Percentiles rank a stretch among this genome's conserved stretches.
These are phyloP conservation scores for Meteorus colon DNA, from an alignment of 2,888 invertebrate genomes.

Conservation along the genomic window DNA sequence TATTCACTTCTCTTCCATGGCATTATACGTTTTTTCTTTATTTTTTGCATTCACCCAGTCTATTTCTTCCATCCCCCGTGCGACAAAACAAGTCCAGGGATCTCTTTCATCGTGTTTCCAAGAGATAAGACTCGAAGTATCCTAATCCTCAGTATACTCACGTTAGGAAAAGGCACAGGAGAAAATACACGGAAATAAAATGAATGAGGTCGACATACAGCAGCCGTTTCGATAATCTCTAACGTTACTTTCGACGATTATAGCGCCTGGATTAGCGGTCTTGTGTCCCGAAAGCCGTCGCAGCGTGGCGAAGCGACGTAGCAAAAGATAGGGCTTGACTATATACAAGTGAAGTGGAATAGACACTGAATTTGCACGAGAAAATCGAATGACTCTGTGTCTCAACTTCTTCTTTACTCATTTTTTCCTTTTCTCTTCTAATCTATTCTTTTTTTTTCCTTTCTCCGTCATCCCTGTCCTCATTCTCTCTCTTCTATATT, in stretches of 20 bases:
- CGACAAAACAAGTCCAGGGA: conserved; percentile 19
- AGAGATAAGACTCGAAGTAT: conserved; percentile 59
- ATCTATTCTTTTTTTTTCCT: neutral
- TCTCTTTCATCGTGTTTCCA: conserved; percentile 53
- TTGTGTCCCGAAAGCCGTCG: conserved; percentile 39
- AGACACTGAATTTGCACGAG: conserved; percentile 35
- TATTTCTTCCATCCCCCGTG: neutral
- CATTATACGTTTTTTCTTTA: neutral
- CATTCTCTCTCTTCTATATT: neutral
- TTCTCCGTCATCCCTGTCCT: no score
- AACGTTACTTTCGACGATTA: conserved; percentile 55
- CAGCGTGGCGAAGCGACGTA: conserved; percentile 27
- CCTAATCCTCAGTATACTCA: conserved; percentile 52
- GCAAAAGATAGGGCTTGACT: conserved; percentile 31
- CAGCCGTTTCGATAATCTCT: conserved; percentile 54
- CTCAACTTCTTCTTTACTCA: neutral
- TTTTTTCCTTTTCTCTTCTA: neutral
- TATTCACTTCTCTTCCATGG: neutral
- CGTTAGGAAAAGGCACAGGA: conserved; percentile 29
- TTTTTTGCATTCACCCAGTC: neutral
- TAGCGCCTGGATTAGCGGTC: conserved; percentile 53
- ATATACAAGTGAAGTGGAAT: conserved; percentile 41
- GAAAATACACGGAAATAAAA: conserved; percentile 11
- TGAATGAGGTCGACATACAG: conserved; percentile 42
- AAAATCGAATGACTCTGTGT: conserved; percentile 35